Percentiles rank a stretch among this genome's conserved stretches.
Conservation (phyloP, 2,797 vertebrate species). For the Myotis myotis region DNA sequence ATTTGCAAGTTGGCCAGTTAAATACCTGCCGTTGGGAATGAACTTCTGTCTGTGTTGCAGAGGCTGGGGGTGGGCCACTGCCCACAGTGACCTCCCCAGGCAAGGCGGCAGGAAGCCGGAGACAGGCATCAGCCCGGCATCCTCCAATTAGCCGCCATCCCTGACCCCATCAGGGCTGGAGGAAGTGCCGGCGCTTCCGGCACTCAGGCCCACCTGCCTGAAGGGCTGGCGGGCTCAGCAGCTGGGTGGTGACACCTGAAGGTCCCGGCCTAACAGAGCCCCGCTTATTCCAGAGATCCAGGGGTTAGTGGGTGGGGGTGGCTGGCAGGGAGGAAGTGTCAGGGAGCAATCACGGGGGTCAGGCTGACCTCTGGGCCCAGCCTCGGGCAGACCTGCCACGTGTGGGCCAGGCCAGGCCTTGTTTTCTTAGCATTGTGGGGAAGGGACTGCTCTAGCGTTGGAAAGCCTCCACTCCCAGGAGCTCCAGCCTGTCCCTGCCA, state of each 20-base stretch:
- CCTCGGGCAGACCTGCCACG: constrained; percentile 39
- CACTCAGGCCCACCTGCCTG: constrained; percentile 79
- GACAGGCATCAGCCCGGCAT: constrained; percentile 82
- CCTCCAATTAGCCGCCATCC: constrained; percentile 83
- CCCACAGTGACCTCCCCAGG: constrained; percentile 71
- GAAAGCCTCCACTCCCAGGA: not conserved
- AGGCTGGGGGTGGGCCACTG: not conserved
- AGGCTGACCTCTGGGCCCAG: constrained; percentile 77
- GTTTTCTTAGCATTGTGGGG: not conserved
- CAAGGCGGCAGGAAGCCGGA: constrained; percentile 83
- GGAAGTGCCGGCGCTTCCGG: constrained; percentile 67
- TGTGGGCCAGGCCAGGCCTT: constrained; percentile 40
- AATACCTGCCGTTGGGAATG: not conserved
- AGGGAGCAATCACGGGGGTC: constrained; percentile 48
- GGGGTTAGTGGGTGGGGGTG: constrained; percentile 68
- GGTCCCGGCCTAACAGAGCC: constrained; percentile 62
- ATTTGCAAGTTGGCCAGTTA: not conserved
- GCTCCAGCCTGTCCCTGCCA: not conserved
- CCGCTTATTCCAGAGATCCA: constrained; percentile 80
- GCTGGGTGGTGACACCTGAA: constrained; percentile 77
- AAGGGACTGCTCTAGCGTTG: not conserved
- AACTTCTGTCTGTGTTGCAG: not conserved
- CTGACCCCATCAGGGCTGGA: constrained; percentile 78
- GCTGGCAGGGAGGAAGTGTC: constrained; percentile 44
- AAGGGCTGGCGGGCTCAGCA: constrained; percentile 65